Conservation (phyloP, 2,113 vertebrate species). For the Carlito syrichta region DNA sequence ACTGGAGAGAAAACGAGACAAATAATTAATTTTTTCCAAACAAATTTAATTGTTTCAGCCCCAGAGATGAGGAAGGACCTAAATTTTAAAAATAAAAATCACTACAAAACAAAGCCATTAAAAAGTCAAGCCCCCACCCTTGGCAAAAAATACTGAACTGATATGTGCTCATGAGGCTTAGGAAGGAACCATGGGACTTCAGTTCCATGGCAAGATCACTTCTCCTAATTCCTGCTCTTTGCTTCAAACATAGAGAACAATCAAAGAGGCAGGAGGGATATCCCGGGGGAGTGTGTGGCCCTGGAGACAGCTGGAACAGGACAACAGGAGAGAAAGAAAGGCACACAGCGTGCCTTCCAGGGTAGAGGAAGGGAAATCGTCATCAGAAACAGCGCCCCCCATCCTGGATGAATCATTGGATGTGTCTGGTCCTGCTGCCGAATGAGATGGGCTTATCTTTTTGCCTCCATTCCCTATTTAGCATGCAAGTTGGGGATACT, state of each 20-base stretch:
- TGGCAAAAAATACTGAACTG: constrained; percentile 73
- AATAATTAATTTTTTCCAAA: constrained; percentile 60
- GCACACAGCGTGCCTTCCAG: not conserved
- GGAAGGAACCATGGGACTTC: not conserved
- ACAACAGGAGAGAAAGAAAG: not conserved
- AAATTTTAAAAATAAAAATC: constrained; percentile 57
- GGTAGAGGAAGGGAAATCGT: not conserved
- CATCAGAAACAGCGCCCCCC: not conserved
- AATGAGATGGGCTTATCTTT: not conserved
- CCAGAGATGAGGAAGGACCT: constrained; percentile 30
- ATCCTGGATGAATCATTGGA: not conserved
- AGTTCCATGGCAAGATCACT: constrained; percentile 6
- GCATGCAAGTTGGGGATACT: constrained; percentile 69
- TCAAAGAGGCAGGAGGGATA: not conserved
- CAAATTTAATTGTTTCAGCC: constrained; percentile 64
- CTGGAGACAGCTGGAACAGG: not conserved
- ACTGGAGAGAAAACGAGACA: constrained; percentile 39
- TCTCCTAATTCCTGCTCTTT: not conserved
- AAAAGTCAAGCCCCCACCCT: constrained; percentile 46
- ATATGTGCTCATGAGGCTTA: constrained; percentile 67
- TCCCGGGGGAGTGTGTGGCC: not conserved
- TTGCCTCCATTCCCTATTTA: not conserved
- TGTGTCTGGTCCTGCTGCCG: not conserved
- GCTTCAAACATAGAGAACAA: not conserved
- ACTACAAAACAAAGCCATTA: constrained; percentile 45